Percentiles rank a stretch among this genome's conserved stretches.
phyloP scores from a whole-genome alignment of 1,140 invertebrate genomes.

The Anoplolepis gracilipes region DNA sequence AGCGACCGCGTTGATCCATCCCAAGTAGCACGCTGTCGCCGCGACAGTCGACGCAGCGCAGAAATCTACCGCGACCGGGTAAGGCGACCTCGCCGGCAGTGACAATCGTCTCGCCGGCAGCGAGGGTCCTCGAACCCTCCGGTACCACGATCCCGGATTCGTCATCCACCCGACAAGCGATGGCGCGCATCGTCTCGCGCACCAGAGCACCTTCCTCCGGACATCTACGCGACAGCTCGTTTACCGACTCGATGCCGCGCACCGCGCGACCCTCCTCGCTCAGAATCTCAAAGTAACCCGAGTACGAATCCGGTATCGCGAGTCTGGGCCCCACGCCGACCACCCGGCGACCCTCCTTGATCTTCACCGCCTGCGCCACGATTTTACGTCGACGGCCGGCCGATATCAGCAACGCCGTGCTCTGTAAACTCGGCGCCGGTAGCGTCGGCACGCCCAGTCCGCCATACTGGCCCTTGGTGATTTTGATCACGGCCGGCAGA shows the following conservation, averaged over 20 bases:
- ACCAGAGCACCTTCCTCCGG: conserved; percentile 93
- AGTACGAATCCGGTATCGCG: conserved; percentile 95
- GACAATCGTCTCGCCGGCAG: conserved; percentile 91
- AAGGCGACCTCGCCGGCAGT: conserved; percentile 90
- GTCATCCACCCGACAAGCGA: conserved; percentile 89
- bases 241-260: conserved; percentile 94
- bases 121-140: conserved; percentile 90
- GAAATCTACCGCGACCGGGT: conserved; percentile 90
- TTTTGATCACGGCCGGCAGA: conserved; percentile 94
- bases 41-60: conserved; percentile 94
- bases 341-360: conserved; percentile 93
- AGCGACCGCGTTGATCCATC: conserved; percentile 94
- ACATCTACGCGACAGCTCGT: conserved; percentile 91
- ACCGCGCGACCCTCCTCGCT: conserved; percentile 97
- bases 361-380: conserved; percentile 95
- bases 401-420: conserved; percentile 93
- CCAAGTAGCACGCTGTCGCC: conserved; percentile 94
- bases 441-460: conserved; percentile 94
- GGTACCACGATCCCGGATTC: conserved; percentile 88
- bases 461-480: conserved; percentile 96
- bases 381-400: conserved; percentile 94
- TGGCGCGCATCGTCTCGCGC: conserved; percentile 94
- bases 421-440: conserved; percentile 93
- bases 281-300: conserved; percentile 96
- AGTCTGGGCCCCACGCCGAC: conserved; percentile 93